Base-by-base conservation (phyloP, 2,113 vertebrate genomes). In the Brevimyrus niger region DNA sequence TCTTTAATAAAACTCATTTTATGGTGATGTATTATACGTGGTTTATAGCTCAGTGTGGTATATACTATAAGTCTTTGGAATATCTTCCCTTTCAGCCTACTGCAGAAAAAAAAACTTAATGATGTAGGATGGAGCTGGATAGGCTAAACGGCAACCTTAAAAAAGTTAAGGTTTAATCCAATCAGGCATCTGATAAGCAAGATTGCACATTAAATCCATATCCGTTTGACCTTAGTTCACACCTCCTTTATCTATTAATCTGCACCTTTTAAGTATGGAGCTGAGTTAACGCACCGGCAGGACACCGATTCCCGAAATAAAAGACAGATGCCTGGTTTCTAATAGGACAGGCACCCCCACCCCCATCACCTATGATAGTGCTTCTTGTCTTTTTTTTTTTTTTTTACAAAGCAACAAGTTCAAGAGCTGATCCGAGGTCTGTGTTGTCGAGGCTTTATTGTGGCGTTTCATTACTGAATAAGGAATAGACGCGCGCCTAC, bases 161-260 rank as follows among this genome's bases (percentile, higher is more conserved):
- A 94, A 97, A 97, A 97, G 96, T 96, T 96, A 94, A 96, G 95
- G 97, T 96, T 97, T 99, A 99, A 99, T 99, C 97, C 97, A 97
- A 96, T 96, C 97, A 97, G 97, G 97, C 97, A 97, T 98, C 97
- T 98, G 97, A 98, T 97, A 98, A 98, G 97, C 95, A 92, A 95
- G 94, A 91, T 95, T 97, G 97, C 97, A 96, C 95, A 95, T 96
- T 94, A 96, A 95, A 97, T 97, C 97, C 96, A 96, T 97, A 97
- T 97, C 96, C 91, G 95, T 92, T 95, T 97, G 98, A 99, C 98
- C 98, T 96, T 95, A 95, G 93, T 95, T 91, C 95, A 96, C 96
- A 97, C 96, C 97, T 97, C 96, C 97, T 97, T 97, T 99, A 99
- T 99, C 98, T 97, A 97, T 97, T 99, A 97, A 99, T 99, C 98